Percentiles rank a stretch among this genome's conserved stretches.
These are phyloP conservation scores for Diaphora mendica DNA, from an alignment of 2,888 invertebrate genomes.

Conservation along the genomic window DNA sequence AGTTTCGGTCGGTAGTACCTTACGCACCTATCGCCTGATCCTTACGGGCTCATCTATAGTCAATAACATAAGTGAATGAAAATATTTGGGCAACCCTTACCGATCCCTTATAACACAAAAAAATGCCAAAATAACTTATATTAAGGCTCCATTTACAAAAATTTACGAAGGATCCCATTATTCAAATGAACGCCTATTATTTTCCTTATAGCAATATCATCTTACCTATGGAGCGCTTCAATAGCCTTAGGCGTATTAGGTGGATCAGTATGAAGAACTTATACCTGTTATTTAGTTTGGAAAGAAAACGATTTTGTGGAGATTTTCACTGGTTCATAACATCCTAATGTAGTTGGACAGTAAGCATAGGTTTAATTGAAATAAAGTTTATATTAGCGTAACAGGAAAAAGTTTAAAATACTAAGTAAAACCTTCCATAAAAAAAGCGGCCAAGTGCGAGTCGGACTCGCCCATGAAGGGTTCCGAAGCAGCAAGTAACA, in stretches of 20 bases:
- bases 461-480: too few species aligned
- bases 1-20: constrained; percentile 7
- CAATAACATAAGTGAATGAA: constrained; percentile 31
- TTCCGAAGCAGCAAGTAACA: too few species aligned
- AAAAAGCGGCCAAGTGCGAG: too few species aligned
- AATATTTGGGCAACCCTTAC: constrained; percentile 33
- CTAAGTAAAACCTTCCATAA: too few species aligned
- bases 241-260: constrained; percentile 30
- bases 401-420: too few species aligned
- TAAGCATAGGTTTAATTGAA: neutral
- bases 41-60: constrained; percentile 16
- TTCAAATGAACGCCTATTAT: constrained; percentile 52
- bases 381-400: too few species aligned
- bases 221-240: constrained; percentile 28
- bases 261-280: constrained; percentile 8
- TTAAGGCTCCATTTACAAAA: constrained; percentile 38
- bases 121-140: constrained; percentile 43
- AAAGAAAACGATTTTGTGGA: neutral
- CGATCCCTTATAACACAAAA: constrained; percentile 31
- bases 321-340: neutral
- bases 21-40: constrained; percentile 7
- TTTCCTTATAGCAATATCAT: constrained; percentile 47
- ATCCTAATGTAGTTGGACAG: neutral
- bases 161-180: constrained; percentile 41
- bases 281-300: constrained; percentile 20